Percentiles rank a stretch among this genome's conserved stretches.
Evolutionary conservation across 2,113 vertebrate species (phyloP).

Genomic region (Micromys minutus): DNA sequence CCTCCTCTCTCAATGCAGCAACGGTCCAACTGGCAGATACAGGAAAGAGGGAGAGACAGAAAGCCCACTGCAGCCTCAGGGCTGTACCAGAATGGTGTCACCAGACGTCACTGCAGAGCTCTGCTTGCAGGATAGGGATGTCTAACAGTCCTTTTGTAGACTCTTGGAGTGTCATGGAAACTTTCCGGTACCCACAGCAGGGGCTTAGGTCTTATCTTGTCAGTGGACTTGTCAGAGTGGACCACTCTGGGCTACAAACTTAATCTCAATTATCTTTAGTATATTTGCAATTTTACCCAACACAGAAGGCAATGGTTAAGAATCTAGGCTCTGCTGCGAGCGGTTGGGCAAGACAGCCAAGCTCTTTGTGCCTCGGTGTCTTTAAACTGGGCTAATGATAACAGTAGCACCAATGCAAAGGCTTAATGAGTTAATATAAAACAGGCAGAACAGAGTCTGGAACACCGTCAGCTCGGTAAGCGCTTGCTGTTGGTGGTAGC

Average conservation of each 20-base stretch:
- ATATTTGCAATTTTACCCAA: not conserved
- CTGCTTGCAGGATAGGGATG: rapidly evolving
- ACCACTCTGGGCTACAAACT: not conserved
- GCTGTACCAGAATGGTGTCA: not conserved
- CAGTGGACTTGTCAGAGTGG: too few relatives aligned
- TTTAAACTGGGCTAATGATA: not conserved
- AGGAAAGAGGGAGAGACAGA: too few relatives aligned
- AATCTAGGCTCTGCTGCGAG: not conserved
- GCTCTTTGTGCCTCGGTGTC: not conserved
- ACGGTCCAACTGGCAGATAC: not conserved
- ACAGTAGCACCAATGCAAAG: not conserved
- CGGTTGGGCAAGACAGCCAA: not conserved
- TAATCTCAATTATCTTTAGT: not conserved
- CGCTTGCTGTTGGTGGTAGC: not conserved
- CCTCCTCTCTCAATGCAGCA: not conserved
- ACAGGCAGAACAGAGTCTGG: not conserved
- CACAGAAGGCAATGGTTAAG: not conserved
- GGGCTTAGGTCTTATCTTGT: not conserved
- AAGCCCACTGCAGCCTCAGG: not conserved
- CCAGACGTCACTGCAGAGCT: not conserved
- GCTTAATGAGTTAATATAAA: not conserved
- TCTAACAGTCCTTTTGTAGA: too few relatives aligned
- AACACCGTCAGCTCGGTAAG: not conserved
- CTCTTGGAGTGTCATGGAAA: not conserved
- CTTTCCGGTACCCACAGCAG: not conserved